Evolutionary conservation across 2,797 vertebrate genomes (phyloP).

Genomic region (Anas bernieri): DNA sequence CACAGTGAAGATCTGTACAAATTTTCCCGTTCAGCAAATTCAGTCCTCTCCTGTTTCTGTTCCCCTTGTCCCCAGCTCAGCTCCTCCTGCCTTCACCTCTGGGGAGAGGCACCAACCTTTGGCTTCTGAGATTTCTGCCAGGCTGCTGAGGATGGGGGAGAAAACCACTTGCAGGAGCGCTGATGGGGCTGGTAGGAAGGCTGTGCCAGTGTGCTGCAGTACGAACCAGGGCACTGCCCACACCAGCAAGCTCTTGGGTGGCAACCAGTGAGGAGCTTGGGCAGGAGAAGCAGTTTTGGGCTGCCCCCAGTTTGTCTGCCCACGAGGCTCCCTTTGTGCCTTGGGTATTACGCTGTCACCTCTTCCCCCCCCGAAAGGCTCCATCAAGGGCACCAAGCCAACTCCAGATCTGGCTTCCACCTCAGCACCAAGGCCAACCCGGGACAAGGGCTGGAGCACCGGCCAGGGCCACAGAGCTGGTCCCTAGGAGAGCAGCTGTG

Average conservation of each 20-base stretch:
- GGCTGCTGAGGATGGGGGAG: background rate
- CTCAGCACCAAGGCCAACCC: fast-evolving
- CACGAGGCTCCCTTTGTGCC: background rate
- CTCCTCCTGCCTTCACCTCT: background rate
- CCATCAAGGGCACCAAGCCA: background rate
- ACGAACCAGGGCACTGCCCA: background rate
- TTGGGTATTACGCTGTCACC: background rate
- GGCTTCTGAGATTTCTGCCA: background rate
- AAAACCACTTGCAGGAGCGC: fast-evolving
- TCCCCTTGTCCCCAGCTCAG: background rate
- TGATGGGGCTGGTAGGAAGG: background rate
- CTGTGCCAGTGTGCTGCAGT: fast-evolving
- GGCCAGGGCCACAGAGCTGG: background rate
- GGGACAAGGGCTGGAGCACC: background rate
- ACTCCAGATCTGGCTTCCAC: background rate
- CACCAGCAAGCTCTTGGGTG: background rate
- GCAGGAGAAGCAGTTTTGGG: background rate
- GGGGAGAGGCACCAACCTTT: background rate
- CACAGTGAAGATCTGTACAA: slow-evolving; percentile 21
- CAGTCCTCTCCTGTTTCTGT: background rate
- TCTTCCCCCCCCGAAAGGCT: background rate
- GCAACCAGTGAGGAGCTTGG: background rate
- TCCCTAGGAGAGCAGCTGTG: background rate
- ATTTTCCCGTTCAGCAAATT: background rate
- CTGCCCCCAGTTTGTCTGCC: background rate